phyloP scores from a whole-genome alignment of 2,797 vertebrate species.

The Tachyglossus aculeatus region DNA sequence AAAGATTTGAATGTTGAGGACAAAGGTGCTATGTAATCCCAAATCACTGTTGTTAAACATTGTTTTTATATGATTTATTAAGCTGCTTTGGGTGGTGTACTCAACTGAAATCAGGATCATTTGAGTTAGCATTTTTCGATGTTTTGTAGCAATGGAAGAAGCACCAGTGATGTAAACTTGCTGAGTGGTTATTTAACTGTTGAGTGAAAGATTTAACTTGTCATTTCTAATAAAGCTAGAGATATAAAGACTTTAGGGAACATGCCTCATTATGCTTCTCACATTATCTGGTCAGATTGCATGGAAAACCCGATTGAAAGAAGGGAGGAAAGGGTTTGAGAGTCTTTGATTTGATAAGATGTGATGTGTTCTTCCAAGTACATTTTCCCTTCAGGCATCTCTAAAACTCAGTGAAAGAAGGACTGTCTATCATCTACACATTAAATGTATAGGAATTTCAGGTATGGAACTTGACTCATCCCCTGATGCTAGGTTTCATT shows the following conservation, averaged over 20 bases:
- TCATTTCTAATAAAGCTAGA: not conserved
- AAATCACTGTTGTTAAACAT: not conserved
- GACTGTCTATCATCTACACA: not conserved
- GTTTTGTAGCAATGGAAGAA: not conserved
- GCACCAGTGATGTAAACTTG: not conserved
- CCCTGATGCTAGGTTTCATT: not conserved
- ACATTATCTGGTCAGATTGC: not conserved
- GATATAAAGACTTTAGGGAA: not conserved
- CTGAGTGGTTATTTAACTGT: not conserved
- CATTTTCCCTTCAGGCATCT: not conserved
- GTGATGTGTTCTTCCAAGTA: not conserved
- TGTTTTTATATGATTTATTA: not conserved
- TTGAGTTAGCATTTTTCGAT: not conserved
- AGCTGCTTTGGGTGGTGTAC: not conserved
- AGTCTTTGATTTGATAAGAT: not conserved
- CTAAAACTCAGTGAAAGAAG: not conserved
- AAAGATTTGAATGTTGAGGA: not conserved
- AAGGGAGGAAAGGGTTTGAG: not conserved
- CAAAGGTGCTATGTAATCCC: not conserved
- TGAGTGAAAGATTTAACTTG: constrained; percentile 5
- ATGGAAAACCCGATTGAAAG: not conserved
- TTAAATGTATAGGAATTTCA: not conserved
- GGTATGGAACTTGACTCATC: not conserved
- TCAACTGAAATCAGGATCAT: not conserved
- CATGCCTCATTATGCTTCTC: not conserved